Percentiles rank a stretch among this genome's conserved stretches.
Conservation (phyloP, 2,888 invertebrate genomes). For the Luperina nickerlii region DNA sequence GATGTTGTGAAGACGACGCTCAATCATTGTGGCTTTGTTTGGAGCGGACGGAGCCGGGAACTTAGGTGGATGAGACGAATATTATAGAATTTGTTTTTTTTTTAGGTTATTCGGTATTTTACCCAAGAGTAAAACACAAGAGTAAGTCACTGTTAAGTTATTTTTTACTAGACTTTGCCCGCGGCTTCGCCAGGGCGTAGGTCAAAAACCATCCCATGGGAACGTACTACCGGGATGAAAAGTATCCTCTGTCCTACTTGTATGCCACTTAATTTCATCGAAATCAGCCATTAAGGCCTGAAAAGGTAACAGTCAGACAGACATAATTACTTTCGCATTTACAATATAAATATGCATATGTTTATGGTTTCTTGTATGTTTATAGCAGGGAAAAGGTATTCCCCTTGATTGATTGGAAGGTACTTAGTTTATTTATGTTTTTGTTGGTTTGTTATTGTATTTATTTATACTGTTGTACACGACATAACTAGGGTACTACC, state of each 20-base stretch:
- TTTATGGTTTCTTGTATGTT: not conserved
- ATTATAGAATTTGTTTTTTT: not conserved
- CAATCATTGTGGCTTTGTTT: conserved; percentile 60
- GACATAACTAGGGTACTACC: not conserved
- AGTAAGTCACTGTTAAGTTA: not conserved
- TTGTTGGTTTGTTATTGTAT: conserved; percentile 22
- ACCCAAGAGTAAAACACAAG: not conserved
- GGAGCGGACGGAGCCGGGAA: conserved; percentile 8
- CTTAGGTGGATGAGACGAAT: conserved; percentile 10
- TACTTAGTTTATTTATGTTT: not conserved
- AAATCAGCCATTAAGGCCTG: not conserved
- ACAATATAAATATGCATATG: not conserved
- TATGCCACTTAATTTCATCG: not conserved
- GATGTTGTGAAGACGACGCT: conserved; percentile 52
- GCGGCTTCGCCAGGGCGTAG: not conserved
- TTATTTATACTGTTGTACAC: conserved; percentile 6
- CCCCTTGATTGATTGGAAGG: conserved; percentile 17
- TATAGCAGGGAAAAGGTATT: conserved; percentile 26
- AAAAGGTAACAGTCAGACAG: not conserved
- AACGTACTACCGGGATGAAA: not conserved
- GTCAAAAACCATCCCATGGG: not conserved
- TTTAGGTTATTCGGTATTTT: not conserved
- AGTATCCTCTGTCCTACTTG: not conserved
- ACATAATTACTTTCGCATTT: not conserved
- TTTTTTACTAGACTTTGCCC: not conserved